Conservation (phyloP, 92 coral and sea anemone genomes). For the Epizoanthus ramosus region DNA sequence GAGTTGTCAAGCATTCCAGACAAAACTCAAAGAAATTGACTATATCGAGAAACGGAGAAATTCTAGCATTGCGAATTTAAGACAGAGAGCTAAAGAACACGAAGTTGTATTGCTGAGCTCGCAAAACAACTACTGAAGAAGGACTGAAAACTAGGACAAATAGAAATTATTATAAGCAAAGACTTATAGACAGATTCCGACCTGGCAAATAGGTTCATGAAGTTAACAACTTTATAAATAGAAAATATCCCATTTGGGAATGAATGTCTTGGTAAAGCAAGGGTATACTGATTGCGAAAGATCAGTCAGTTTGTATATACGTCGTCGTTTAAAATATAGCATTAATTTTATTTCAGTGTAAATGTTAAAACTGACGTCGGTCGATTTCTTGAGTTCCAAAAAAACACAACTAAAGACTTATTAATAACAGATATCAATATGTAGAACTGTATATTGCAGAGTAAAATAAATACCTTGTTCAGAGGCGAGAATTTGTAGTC, state of each 20-base stretch:
- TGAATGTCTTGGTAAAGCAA: too few species aligned
- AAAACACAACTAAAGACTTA: not conserved
- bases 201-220: not conserved
- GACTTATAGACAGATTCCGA: too few species aligned
- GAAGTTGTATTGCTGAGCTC: conserved; percentile 62
- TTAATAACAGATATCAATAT: too few species aligned
- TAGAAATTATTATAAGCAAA: too few species aligned
- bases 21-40: conserved; percentile 52
- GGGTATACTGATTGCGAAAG: too few species aligned
- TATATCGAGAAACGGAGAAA: conserved; percentile 73
- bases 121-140: conserved; percentile 20
- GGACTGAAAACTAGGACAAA: not conserved
- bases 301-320: too few species aligned
- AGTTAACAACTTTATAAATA: not conserved
- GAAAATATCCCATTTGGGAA: too few species aligned
- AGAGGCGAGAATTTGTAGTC: too few species aligned
- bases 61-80: conserved; percentile 81
- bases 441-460: too few species aligned
- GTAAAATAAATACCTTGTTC: too few species aligned
- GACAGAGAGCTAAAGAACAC: conserved; percentile 85
- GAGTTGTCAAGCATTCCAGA: conserved; percentile 28
- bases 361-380: not conserved
- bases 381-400: not conserved
- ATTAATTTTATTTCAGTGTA: too few species aligned
- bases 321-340: too few species aligned